Evolutionary conservation across 2,113 vertebrate species (phyloP).

Genomic region (Nycticryphes semicollaris): DNA sequence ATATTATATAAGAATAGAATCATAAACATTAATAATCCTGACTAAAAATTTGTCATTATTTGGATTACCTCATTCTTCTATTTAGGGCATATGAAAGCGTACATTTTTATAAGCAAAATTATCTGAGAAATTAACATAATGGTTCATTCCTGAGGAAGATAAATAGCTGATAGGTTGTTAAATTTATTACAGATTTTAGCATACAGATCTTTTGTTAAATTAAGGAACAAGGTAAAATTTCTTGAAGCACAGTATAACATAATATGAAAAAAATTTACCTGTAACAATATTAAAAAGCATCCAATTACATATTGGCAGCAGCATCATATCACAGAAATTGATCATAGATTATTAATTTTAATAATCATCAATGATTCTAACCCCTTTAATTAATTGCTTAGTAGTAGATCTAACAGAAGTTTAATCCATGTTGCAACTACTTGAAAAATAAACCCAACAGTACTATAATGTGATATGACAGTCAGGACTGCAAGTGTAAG

Average conservation of each 20-base stretch:
- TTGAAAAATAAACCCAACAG: constrained; percentile 64
- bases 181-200: background rate
- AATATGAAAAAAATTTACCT: background rate
- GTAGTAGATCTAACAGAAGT: constrained; percentile 42
- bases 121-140: background rate
- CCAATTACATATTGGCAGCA: background rate
- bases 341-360: constrained; percentile 27
- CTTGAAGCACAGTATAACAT: background rate
- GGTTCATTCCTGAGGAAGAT: background rate
- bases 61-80: background rate
- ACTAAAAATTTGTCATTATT: background rate
- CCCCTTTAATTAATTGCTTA: constrained; percentile 33
- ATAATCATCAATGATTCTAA: constrained; percentile 23
- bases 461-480: constrained; percentile 71
- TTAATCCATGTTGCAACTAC: constrained; percentile 59
- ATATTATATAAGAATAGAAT: background rate
- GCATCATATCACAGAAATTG: background rate
- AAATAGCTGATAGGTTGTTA: background rate
- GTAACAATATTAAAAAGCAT: background rate
- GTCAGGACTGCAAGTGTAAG: constrained; percentile 64
- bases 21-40: background rate
- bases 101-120: background rate
- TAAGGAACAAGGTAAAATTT: background rate
- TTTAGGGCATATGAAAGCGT: background rate
- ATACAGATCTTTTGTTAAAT: background rate